phyloP scores from a whole-genome alignment of 2,888 invertebrate species.

The Archips crataeganus region DNA sequence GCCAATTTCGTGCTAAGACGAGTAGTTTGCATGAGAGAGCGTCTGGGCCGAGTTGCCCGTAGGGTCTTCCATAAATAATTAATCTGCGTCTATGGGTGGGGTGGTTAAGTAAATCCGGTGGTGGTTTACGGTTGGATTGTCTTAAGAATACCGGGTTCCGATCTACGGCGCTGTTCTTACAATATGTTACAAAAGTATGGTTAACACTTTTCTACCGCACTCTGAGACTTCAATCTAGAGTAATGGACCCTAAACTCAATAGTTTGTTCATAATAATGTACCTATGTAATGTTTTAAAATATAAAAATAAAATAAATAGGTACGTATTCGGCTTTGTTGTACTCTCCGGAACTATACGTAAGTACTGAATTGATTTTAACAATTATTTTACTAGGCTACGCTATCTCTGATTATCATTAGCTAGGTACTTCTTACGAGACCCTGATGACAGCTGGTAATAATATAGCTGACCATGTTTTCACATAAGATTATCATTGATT shows the following conservation, averaged over 20 bases:
- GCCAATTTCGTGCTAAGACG: constrained; percentile 81
- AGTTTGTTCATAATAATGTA: too few relatives aligned
- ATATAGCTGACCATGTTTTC: too few relatives aligned
- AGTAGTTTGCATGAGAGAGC: constrained; percentile 83
- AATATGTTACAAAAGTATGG: not conserved
- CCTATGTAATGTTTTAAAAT: too few relatives aligned
- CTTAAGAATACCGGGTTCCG: constrained; percentile 22
- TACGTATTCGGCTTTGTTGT: too few relatives aligned
- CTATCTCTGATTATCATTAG: too few relatives aligned
- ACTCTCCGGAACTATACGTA: too few relatives aligned
- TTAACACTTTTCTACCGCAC: not conserved
- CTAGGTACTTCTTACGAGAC: too few relatives aligned
- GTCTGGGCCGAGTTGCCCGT: constrained; percentile 82
- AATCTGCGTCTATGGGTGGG: constrained; percentile 75
- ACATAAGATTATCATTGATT: not conserved
- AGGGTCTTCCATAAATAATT: constrained; percentile 82
- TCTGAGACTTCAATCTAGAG: not conserved
- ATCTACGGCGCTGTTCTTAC: not conserved
- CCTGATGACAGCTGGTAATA: too few relatives aligned
- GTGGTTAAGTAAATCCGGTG: constrained; percentile 76
- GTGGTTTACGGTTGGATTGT: constrained; percentile 61
- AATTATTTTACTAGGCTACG: too few relatives aligned
- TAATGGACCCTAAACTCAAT: not conserved
- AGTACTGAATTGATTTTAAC: too few relatives aligned
- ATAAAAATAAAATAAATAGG: too few relatives aligned